Evolutionary conservation across 35 echinoderm and acorn worm genomes (phyloP).

Genomic region (Heliocidaris erythrogramma): DNA sequence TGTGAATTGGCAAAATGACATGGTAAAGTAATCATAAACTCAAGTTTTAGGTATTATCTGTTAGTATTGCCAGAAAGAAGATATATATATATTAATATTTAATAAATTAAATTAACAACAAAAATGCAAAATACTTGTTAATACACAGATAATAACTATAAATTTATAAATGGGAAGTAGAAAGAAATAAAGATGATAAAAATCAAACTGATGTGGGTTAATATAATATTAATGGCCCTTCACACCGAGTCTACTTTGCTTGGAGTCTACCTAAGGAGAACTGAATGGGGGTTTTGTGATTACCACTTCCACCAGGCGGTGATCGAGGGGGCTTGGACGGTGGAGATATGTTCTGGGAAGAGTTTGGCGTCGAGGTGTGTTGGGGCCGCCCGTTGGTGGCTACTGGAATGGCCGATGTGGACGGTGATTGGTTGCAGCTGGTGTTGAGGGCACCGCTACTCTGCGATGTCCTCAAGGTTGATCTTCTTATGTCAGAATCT

Average conservation of each 20-base stretch:
- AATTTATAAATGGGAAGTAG: background rate
- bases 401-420: slow-evolving; percentile 6
- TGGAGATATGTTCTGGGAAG: slow-evolving; percentile 32
- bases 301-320: slow-evolving; percentile 26
- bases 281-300: slow-evolving; percentile 5
- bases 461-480: background rate
- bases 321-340: slow-evolving; percentile 35
- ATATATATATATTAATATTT: too few species aligned
- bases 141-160: background rate
- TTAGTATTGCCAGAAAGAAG: background rate
- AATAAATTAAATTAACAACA: background rate
- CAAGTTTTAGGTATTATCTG: background rate
- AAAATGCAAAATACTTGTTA: background rate
- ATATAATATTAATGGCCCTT: background rate
- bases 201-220: background rate
- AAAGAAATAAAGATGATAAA: background rate
- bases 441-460: slow-evolving; percentile 44
- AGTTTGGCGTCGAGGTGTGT: slow-evolving; percentile 35
- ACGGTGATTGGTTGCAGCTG: slow-evolving; percentile 33
- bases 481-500: slow-evolving; percentile 18
- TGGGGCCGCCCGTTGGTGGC: slow-evolving; percentile 19
- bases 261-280: background rate
- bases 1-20: background rate
- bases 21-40: background rate
- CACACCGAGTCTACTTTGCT: background rate